Evolutionary conservation across 2,113 vertebrate genomes (phyloP).

Genomic region (Sapajus apella): DNA sequence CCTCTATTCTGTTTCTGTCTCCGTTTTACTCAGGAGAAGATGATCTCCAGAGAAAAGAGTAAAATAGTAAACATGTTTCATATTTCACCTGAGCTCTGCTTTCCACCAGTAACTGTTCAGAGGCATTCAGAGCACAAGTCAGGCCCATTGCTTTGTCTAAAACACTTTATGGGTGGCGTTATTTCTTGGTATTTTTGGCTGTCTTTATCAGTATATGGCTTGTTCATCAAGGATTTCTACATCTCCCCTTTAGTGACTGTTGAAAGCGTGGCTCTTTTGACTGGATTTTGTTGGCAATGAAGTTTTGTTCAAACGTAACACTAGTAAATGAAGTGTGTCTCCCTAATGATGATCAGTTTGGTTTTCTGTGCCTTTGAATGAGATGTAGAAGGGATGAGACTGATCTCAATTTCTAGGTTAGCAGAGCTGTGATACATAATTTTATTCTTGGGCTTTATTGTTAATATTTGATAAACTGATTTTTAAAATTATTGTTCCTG

Average conservation of each 20-base stretch:
- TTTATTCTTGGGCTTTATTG: background rate
- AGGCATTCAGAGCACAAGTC: background rate
- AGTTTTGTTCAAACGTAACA: background rate
- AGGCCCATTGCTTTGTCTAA: background rate
- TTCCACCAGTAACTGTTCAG: background rate
- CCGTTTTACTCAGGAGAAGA: background rate
- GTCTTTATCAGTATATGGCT: background rate
- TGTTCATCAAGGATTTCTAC: background rate
- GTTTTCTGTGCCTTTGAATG: background rate
- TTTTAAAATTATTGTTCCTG: background rate
- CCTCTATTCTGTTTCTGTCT: background rate
- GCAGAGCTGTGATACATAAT: background rate
- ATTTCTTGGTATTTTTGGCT: background rate
- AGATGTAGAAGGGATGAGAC: background rate
- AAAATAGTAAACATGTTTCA: slow-evolving; percentile 53
- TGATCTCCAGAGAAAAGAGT: slow-evolving; percentile 31
- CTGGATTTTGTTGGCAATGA: background rate
- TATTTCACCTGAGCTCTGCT: slow-evolving; percentile 42
- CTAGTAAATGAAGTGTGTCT: background rate
- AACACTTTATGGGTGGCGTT: background rate
- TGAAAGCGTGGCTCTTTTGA: background rate
- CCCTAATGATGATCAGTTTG: background rate
- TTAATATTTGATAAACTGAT: background rate
- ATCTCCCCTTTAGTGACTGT: background rate
- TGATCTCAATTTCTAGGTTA: background rate